Evolutionary conservation across 2,797 vertebrate genomes (phyloP).

Genomic region (Micrastur ruficollis): DNA sequence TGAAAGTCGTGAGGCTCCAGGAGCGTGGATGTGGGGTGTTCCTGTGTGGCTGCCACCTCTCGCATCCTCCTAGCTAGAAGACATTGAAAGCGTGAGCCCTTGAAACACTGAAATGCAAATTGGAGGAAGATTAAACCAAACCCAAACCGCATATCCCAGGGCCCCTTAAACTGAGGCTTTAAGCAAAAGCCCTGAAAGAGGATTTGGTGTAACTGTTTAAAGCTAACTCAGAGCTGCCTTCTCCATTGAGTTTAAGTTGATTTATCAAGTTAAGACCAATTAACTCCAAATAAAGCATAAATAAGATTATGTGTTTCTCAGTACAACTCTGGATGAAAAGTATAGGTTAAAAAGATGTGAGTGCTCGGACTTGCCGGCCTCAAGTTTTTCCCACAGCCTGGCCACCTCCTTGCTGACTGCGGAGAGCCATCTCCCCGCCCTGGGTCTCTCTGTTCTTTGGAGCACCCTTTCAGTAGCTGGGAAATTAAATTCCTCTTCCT

Average conservation of each 20-base stretch:
- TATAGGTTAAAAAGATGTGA: accelerated
- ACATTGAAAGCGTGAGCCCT: not conserved
- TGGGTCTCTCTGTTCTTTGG: not conserved
- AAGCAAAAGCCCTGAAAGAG: not conserved
- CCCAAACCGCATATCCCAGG: not conserved
- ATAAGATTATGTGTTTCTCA: not conserved
- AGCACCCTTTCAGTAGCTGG: not conserved
- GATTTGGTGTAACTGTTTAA: not conserved
- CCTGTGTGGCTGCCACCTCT: not conserved
- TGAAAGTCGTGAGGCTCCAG: not conserved
- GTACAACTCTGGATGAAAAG: not conserved
- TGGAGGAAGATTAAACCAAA: not conserved
- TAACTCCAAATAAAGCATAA: not conserved
- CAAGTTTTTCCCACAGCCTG: not conserved
- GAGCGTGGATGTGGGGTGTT: not conserved
- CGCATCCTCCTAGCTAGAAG: not conserved
- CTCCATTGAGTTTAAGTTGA: not conserved
- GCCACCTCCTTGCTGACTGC: not conserved
- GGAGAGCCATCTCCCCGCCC: not conserved
- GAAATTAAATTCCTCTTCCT: not conserved
- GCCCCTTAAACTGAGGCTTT: not conserved
- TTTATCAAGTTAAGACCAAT: not conserved
- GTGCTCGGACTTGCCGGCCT: accelerated
- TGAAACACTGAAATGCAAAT: not conserved
- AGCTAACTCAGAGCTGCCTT: not conserved